Conservation (phyloP, 2,888 invertebrate species). For the Deilephila elpenor region DNA sequence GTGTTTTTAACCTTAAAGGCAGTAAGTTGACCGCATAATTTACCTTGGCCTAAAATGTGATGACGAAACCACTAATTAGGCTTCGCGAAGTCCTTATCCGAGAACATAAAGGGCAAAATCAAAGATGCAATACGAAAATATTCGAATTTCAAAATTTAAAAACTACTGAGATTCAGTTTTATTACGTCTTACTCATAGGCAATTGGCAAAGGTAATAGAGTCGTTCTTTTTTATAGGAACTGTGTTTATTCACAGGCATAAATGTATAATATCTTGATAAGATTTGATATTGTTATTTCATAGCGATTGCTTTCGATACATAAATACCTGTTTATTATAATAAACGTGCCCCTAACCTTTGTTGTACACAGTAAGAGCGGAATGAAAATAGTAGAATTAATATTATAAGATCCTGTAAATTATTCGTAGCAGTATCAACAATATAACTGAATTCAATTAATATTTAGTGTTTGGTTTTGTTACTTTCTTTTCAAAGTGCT, state of each 20-base stretch:
- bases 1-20: slow-evolving; percentile 7
- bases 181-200: too few relatives aligned
- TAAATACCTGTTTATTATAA: too few relatives aligned
- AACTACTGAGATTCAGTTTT: not conserved
- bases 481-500: too few relatives aligned
- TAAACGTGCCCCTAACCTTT: too few relatives aligned
- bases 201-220: not conserved
- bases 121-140: not conserved
- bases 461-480: not conserved
- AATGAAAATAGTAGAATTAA: too few relatives aligned
- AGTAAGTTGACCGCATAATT: slow-evolving; percentile 5
- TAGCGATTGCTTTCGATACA: not conserved
- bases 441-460: not conserved
- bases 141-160: not conserved
- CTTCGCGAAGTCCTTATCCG: not conserved
- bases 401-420: too few relatives aligned
- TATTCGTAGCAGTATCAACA: too few relatives aligned
- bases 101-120: not conserved
- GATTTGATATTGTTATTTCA: not conserved
- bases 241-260: not conserved
- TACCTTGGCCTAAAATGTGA: slow-evolving; percentile 9
- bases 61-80: not conserved
- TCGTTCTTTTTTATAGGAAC: not conserved
- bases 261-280: not conserved
- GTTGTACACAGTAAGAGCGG: too few relatives aligned